Percentiles rank a stretch among this genome's conserved stretches.
Conservation (phyloP, 2,797 vertebrate species). For the Sandelia bainsii region DNA sequence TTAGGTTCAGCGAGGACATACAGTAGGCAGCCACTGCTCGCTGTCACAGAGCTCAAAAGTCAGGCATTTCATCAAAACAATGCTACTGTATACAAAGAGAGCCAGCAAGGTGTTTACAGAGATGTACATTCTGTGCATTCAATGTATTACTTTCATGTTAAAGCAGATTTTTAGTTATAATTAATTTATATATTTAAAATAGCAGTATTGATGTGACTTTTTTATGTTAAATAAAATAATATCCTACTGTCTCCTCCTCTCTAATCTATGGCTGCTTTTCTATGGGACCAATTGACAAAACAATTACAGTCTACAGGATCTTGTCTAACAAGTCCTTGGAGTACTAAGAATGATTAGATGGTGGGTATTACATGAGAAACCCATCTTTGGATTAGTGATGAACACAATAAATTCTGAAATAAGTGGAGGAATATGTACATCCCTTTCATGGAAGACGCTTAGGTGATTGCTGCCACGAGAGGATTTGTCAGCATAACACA, state of each 20-base stretch:
- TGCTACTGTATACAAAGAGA: slow-evolving; percentile 46
- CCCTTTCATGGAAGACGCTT: slow-evolving; percentile 83
- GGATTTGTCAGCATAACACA: slow-evolving; percentile 87
- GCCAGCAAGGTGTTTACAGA: slow-evolving; percentile 62
- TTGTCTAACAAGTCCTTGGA: slow-evolving; percentile 80
- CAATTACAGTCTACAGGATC: slow-evolving; percentile 81
- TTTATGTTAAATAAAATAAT: slow-evolving; percentile 41
- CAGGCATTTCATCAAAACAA: slow-evolving; percentile 68
- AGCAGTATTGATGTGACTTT: slow-evolving; percentile 21
- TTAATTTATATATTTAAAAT: slow-evolving; percentile 39
- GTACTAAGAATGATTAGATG: slow-evolving; percentile 83
- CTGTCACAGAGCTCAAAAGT: slow-evolving; percentile 64
- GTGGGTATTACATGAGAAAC: slow-evolving; percentile 82
- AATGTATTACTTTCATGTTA: slow-evolving; percentile 39
- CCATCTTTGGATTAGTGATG: slow-evolving; percentile 83
- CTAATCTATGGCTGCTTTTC: slow-evolving; percentile 70
- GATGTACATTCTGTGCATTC: slow-evolving; percentile 44
- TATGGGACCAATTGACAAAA: slow-evolving; percentile 79
- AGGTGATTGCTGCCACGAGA: slow-evolving; percentile 85
- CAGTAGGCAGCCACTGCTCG: slow-evolving; percentile 63
- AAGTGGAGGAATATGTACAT: slow-evolving; percentile 83
- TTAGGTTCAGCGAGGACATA: slow-evolving; percentile 74
- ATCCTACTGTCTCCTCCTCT: slow-evolving; percentile 47
- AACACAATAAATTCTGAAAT: slow-evolving; percentile 84
- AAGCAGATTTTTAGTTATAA: slow-evolving; percentile 45